Evolutionary conservation across 2,113 vertebrate genomes (phyloP).

Genomic region (Psilopogon haemacephalus): DNA sequence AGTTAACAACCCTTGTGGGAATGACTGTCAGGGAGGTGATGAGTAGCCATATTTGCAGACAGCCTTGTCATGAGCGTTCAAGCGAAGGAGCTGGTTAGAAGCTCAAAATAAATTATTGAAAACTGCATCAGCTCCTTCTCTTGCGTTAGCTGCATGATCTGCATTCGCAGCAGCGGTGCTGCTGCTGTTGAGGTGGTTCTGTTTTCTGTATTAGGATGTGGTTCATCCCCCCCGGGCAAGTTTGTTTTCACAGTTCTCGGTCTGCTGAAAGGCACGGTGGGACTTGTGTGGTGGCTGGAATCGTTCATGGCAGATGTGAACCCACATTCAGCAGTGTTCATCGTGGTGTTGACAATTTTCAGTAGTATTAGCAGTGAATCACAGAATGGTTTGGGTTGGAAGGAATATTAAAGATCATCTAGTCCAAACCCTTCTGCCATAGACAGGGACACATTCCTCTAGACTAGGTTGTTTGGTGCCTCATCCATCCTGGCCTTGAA

Average conservation of each 20-base stretch:
- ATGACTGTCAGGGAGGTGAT: neutral
- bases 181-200: neutral
- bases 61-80: rapidly evolving
- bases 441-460: no score
- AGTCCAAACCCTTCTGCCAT: no score
- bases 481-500: no score
- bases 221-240: neutral
- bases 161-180: neutral
- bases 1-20: neutral
- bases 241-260: rapidly evolving
- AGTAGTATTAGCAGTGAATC: neutral
- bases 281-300: neutral
- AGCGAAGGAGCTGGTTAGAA: neutral
- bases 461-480: no score
- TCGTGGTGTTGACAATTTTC: neutral
- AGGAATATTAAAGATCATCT: no score
- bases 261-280: rapidly evolving
- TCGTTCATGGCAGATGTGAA: neutral
- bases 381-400: no score
- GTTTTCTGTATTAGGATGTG: neutral
- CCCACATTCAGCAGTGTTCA: neutral
- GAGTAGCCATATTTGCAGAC: neutral
- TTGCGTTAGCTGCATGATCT: rapidly evolving
- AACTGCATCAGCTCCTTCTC: neutral
- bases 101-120: neutral